Evolutionary conservation across 2,888 invertebrate genomes (phyloP), one percentile per base, ranked within the genome.

Genomic region (Hirtodrosophila cameraria): DNA sequence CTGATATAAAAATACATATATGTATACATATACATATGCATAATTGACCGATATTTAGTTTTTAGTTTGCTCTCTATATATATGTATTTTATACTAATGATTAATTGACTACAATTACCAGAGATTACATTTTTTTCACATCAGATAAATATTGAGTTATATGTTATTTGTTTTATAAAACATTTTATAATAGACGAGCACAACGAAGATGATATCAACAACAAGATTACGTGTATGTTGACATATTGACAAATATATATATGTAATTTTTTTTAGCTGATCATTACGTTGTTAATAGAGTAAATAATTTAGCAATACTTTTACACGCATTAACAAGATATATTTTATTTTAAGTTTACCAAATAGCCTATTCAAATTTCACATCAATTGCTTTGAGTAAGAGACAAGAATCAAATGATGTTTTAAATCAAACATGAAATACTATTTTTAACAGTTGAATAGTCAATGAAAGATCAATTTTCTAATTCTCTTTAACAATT

Each of bases 61-160:
- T 45, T 16, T 49, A n/a, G 35, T 55, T 68, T 23, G 41, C 27
- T 64, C 36, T 60, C 42, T 58, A 43, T 55, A n/a, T 13, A 38
- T 36, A 45, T 59, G 52, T 53, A 35, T 59, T 33, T 61, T 53
- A 61, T 57, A 38, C 71, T 81, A 71, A 65, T 68, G 62, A 54
- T 70, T 82, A 82, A 82, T 82, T 82, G 86, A 82, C 82, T 82
- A 82, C 76, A 62, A 71, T 79, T 86, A 67, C 83, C 72, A 74
- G 77, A 83, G 81, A 81, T 81, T 83, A 73, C 61, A 67, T 33
- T 60, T 57, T 60, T 57, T 62, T 49, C 41, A 31, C 31, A 48
- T 68, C 46, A 53, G 72, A 75, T 80, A 43, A 52, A 55, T 66
- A 65, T 42, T 74, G 61, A 42, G 39, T 45, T 41, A 27, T 23